Evolutionary conservation across 1,140 invertebrate genomes (phyloP), one percentile per base, ranked within the genome.

Genomic region (Rhysida immarginata): DNA sequence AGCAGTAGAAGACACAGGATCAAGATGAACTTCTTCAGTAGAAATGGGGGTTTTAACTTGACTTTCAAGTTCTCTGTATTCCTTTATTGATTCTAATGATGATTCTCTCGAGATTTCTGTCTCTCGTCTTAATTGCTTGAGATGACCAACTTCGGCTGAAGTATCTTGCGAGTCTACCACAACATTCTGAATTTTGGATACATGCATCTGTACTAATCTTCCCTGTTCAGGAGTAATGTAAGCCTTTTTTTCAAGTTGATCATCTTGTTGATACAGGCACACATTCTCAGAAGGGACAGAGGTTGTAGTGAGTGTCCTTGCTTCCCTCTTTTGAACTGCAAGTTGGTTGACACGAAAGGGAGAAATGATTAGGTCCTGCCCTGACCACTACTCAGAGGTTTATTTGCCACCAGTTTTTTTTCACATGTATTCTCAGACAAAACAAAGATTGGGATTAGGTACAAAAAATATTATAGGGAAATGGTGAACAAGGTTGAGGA

Each of bases 351-450:
- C 20, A 51, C 13, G 11, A 51, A 51, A 51, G 49, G 49, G 49
- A 51, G 23, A 51, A 51, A 51, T 26, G 49, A 51, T 51, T 51
- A 51, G 49, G 24, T 26, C 49, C 49, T 51, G 49, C 49, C 49
- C 49, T 51, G 49, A 51, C 49, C 5, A 11, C 20, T 18, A 41
- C 5, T 27, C 26, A 13, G 49, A 5, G 20, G 8, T 16, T 51
- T 11, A 51, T 25, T 20, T 51, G 49, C 26, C 49, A 51, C 44
- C 44, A 46, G 3, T 25, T 25, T 25, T 11, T 21, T 26, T 25
- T 13, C 49, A 26, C 26, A 13, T n/a, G n/a, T n/a, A n/a, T n/a
- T 51, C 49, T 51, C 49, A 51, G 49, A 51, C 49, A 51, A 25
- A 51, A 51, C 49, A 25, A 51, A 21, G 24, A 11, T 3, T 26